Conservation (phyloP, 2,797 vertebrate genomes). For the Coilia nasus region DNA sequence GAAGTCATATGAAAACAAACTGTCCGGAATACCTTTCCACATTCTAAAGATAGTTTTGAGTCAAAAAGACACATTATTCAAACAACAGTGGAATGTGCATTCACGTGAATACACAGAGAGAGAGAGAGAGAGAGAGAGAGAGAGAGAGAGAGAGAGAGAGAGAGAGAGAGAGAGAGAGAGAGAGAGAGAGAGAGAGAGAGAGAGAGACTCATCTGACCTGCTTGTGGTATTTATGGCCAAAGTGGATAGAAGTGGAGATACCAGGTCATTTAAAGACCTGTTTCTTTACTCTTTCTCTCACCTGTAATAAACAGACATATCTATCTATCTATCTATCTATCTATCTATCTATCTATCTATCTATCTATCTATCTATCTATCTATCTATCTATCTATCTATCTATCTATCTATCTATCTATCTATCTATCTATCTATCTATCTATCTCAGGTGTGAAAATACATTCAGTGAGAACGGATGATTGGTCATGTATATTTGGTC, state of each 20-base stretch:
- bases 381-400: too few species aligned
- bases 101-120: neutral
- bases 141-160: too few species aligned
- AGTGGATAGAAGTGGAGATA: neutral
- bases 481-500: too few species aligned
- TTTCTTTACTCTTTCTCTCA: neutral
- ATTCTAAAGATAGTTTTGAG: constrained; percentile 4
- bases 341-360: too few species aligned
- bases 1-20: neutral
- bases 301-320: neutral
- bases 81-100: neutral
- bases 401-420: too few species aligned
- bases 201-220: neutral
- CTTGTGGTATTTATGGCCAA: neutral
- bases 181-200: too few species aligned
- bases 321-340: too few species aligned
- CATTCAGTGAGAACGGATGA: too few species aligned
- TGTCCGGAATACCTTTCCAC: neutral
- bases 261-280: neutral
- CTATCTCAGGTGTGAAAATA: too few species aligned
- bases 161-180: too few species aligned
- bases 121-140: neutral
- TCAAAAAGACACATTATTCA: neutral
- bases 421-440: too few species aligned
- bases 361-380: too few species aligned